Evolutionary conservation across 2,888 invertebrate species (phyloP).

Genomic region (Caenorhabditis angaria): DNA sequence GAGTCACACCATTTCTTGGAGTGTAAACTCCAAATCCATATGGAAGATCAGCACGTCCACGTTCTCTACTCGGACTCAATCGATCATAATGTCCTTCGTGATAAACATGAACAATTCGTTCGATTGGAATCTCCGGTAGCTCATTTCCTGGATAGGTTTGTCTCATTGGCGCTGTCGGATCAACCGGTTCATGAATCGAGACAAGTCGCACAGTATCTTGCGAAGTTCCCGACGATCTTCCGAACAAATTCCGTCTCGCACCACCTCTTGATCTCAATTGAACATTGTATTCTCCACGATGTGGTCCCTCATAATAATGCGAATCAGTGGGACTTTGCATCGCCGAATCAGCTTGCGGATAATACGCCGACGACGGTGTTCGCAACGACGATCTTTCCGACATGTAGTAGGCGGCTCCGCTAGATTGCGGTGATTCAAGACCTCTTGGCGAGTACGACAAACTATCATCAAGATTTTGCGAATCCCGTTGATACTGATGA

Average conservation of each 20-base stretch:
- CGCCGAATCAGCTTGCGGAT: conserved; percentile 27
- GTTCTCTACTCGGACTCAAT: conserved; percentile 16
- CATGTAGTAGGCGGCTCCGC: conserved; percentile 50
- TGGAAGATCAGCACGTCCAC: conserved; percentile 24
- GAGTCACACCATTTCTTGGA: conserved; percentile 38
- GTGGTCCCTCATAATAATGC: conserved; percentile 21
- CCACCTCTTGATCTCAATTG: conserved; percentile 27
- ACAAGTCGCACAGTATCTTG: conserved; percentile 34
- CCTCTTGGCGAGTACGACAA: conserved; percentile 32
- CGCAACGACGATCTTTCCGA: conserved; percentile 51
- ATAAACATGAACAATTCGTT: conserved; percentile 41
- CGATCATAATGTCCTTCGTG: conserved; percentile 47
- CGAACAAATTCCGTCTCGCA: conserved; percentile 50
- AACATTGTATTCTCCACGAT: conserved; percentile 40
- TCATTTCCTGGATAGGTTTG: conserved; percentile 33
- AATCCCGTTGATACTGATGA: background rate
- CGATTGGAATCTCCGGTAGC: conserved; percentile 43
- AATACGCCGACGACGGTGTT: conserved; percentile 39
- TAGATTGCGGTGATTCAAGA: conserved; percentile 21
- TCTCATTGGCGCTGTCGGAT: conserved; percentile 21
- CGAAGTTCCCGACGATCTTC: conserved; percentile 31
- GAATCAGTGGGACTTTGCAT: conserved; percentile 27
- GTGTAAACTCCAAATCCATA: conserved; percentile 39
- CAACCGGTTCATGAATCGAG: conserved; percentile 44
- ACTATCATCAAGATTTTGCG: conserved; percentile 17